phyloP scores from a whole-genome alignment of 1,140 invertebrate genomes.

The Muscidifurax raptorellus region DNA sequence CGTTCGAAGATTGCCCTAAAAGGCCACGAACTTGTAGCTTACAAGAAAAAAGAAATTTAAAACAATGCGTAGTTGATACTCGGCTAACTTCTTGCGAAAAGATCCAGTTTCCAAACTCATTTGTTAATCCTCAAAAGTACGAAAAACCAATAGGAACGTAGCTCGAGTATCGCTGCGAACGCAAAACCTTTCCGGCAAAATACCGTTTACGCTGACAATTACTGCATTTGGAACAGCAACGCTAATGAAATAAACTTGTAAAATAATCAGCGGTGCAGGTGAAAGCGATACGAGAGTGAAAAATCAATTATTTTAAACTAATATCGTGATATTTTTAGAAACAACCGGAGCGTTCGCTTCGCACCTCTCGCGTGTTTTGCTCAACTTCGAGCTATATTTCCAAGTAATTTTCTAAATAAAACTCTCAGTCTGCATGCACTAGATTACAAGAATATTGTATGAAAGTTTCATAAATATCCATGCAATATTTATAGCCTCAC shows the following conservation, averaged over 20 bases:
- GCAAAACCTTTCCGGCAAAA: neutral
- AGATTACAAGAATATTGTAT: neutral
- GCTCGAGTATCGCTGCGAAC: neutral
- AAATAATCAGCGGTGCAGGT: neutral
- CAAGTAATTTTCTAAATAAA: neutral
- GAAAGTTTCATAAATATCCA: neutral
- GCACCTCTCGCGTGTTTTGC: neutral
- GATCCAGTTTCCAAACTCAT: too few species aligned
- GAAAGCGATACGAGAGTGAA: neutral
- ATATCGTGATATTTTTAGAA: neutral
- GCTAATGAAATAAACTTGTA: neutral
- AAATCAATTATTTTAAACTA: neutral
- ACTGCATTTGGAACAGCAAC: neutral
- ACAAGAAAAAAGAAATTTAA: too few species aligned
- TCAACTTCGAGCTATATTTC: neutral
- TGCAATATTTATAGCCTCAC: neutral
- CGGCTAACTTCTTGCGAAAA: too few species aligned
- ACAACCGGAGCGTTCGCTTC: too few species aligned
- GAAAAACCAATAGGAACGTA: too few species aligned
- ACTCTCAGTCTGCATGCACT: neutral
- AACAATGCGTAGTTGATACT: too few species aligned
- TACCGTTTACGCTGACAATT: neutral
- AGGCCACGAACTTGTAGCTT: too few species aligned
- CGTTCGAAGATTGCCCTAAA: too few species aligned
- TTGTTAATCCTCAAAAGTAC: too few species aligned